A percentile compares a stretch with the other conserved stretches of the same genome.
Conservation (phyloP, 2,113 vertebrate genomes). For the Oreochromis tanganicae region DNA sequence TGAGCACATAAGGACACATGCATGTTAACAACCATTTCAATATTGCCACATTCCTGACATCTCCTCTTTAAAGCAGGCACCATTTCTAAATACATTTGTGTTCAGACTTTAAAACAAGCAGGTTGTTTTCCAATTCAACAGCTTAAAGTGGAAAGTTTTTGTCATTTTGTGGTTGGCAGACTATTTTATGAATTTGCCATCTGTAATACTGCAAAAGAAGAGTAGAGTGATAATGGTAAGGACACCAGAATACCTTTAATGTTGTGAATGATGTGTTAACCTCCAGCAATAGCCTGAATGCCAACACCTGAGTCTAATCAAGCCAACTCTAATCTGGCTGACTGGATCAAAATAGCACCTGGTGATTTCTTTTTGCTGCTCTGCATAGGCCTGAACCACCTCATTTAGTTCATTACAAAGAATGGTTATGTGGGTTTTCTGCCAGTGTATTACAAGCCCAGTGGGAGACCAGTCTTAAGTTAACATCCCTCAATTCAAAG, state of each 20-base stretch:
- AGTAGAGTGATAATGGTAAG: neutral
- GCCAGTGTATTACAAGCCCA: neutral
- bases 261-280: neutral
- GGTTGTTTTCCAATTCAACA: neutral
- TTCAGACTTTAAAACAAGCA: neutral
- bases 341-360: slow-evolving; percentile 9
- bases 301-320: neutral
- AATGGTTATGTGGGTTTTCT: neutral
- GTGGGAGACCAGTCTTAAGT: neutral
- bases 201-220: neutral
- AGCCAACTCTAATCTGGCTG: neutral
- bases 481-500: neutral
- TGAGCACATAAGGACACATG: neutral
- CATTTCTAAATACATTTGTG: neutral
- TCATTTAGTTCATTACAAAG: neutral
- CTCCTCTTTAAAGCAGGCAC: neutral
- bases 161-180: neutral
- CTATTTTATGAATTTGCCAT: neutral
- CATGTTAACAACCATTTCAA: neutral
- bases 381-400: neutral
- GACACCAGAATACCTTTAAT: neutral
- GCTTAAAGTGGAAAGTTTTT: neutral
- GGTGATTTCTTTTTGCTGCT: neutral
- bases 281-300: neutral
- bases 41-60: neutral